A percentile compares a stretch with the other conserved stretches of the same genome.
Conservation (phyloP, 2,113 vertebrate genomes). For the Stigmatopora argus region DNA sequence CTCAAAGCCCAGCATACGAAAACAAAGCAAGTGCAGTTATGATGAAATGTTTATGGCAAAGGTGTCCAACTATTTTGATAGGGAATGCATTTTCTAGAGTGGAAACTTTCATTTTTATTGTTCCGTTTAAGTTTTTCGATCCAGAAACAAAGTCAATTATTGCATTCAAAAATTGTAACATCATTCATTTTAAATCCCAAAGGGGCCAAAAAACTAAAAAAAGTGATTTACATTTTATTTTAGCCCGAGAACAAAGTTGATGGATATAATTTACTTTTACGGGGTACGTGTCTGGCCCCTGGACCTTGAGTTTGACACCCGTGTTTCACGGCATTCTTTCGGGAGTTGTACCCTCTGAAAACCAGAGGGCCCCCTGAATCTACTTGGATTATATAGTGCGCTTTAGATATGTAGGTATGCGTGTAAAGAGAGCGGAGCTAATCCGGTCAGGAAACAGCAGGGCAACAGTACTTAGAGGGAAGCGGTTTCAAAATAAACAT, state of each 20-base stretch:
- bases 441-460: slow-evolving; percentile 51
- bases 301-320: slow-evolving; percentile 24
- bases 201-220: too few species aligned
- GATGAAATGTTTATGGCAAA: slow-evolving; percentile 2
- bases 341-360: slow-evolving; percentile 47
- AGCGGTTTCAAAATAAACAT: slow-evolving; percentile 66
- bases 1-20: slow-evolving; percentile 10
- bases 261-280: too few species aligned
- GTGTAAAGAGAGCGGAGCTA: slow-evolving; percentile 54
- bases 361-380: slow-evolving; percentile 40
- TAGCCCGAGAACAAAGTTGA: too few species aligned
- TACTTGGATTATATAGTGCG: slow-evolving; percentile 53
- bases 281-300: not conserved
- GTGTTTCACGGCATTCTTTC: slow-evolving; percentile 69
- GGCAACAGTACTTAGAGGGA: slow-evolving; percentile 46
- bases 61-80: too few species aligned
- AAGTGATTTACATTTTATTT: too few species aligned
- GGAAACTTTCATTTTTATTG: too few species aligned
- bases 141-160: too few species aligned
- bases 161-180: too few species aligned
- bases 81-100: too few species aligned
- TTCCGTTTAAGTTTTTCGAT: too few species aligned
- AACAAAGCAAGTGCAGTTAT: slow-evolving; percentile 25
- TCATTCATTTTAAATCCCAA: too few species aligned
- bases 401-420: slow-evolving; percentile 68